Evolutionary conservation across 2,797 vertebrate species (phyloP), one percentile per base, ranked within the genome.

Genomic region (Etheostoma perlongum): DNA sequence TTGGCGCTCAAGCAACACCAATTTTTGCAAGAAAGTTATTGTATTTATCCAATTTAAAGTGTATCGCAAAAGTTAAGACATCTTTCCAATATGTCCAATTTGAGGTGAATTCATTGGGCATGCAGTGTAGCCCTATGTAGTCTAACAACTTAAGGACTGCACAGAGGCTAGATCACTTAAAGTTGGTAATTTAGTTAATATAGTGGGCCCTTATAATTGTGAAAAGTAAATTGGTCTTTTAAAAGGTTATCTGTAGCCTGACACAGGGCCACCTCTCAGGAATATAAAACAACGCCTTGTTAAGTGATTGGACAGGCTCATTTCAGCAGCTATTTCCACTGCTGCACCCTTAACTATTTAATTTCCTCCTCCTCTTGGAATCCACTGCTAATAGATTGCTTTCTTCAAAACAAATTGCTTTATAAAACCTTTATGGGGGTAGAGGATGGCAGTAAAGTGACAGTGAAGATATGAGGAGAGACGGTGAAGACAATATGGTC

Each of bases 141-240:
- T 21, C 58, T 33, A 59, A 74, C 40, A 75, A 57, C 66, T 74
- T 46, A 27, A 63, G 61, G 52, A 60, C 67, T 40, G 46, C 70
- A 67, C 46, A 19, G 66, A 81, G 60, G 61, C 71, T 54, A 23
- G 59, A 87, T 79, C 78, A 77, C 82, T 80, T 85, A 70, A 91
- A 76, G 75, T 60, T 77, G 59, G 72, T 85, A 76, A 91, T 89
- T 85, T 79, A 61, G 78, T 82, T 92, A 89, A 90, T 84, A 86
- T 76, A 85, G 82, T 79, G 74, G 79, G 67, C 69, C 90, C 84
- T 83, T 85, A 85, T 85, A 87, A 89, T 90, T 88, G 88, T 67
- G 74, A 78, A 82, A 79, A 86, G 82, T 86, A 93, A 94, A 93
- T 90, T 91, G 88, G 83, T 91, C 80, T 84, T 83, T 84, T 89